Conservation (phyloP, 2,888 invertebrate genomes). For the Leptinotarsa tumamoca region DNA sequence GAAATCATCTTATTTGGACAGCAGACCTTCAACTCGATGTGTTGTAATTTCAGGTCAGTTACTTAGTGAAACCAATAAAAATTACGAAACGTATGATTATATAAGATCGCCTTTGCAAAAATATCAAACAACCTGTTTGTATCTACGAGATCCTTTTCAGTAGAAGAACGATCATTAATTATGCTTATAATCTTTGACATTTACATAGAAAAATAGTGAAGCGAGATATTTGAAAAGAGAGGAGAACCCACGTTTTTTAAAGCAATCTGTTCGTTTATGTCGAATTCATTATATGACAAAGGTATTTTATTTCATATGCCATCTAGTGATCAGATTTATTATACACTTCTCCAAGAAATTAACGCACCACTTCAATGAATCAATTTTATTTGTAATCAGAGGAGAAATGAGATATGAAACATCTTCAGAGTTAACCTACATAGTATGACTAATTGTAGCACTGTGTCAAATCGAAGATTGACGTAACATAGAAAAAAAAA, state of each 20-base stretch:
- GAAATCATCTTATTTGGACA: constrained; percentile 16
- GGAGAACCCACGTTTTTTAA: background rate
- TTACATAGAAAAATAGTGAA: constrained; percentile 19
- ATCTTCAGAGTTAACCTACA: no score
- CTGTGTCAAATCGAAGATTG: no score
- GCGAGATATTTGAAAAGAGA: background rate
- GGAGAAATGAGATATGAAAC: no score
- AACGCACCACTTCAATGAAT: no score
- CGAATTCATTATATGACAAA: no score
- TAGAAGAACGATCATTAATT: constrained; percentile 18
- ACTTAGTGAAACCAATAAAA: constrained; percentile 8
- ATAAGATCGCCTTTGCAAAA: constrained; percentile 24
- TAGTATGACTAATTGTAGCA: no score
- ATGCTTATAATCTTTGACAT: background rate
- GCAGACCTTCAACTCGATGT: constrained; percentile 3
- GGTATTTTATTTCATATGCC: no score
- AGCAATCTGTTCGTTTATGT: background rate
- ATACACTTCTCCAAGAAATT: no score
- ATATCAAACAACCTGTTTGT: constrained; percentile 17
- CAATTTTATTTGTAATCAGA: no score
- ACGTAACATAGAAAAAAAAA: no score
- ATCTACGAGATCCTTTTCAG: constrained; percentile 23
- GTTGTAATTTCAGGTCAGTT: constrained; percentile 9
- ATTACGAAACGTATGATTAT: constrained; percentile 17
- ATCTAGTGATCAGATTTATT: no score